A percentile compares a stretch with the other conserved stretches of the same genome.
These are phyloP conservation scores for Melanotaenia parkinsoni DNA, from an alignment of 2,797 vertebrate genomes.

Conservation along the genomic window DNA sequence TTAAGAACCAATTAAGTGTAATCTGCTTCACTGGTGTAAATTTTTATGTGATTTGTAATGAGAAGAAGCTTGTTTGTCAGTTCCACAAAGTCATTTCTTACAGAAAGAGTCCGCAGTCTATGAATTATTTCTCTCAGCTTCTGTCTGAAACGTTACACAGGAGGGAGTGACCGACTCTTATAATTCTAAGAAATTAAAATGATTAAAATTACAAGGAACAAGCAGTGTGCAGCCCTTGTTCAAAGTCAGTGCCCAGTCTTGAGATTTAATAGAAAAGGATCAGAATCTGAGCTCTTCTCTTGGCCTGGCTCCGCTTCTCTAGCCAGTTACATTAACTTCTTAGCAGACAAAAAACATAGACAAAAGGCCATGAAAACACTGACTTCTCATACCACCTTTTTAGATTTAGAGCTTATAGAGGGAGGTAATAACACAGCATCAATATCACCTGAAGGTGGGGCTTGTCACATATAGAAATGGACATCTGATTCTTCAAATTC, in stretches of 20 bases:
- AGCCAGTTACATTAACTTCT: background rate
- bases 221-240: background rate
- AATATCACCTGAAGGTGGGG: background rate
- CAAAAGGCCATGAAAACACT: background rate
- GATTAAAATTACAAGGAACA: background rate
- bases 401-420: no score
- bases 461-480: background rate
- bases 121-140: background rate
- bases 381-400: background rate
- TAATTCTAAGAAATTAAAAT: constrained; percentile 1
- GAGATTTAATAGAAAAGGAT: background rate
- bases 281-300: background rate
- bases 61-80: background rate
- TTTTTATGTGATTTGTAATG: background rate
- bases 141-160: constrained; percentile 4
- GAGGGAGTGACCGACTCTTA: background rate
- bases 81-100: background rate
- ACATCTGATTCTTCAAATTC: background rate
- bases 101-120: background rate
- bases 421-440: background rate
- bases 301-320: background rate
- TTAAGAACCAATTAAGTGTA: constrained; percentile 7
- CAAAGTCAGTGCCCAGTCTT: background rate
- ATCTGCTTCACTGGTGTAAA: constrained; percentile 1
- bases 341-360: background rate